Base-by-base conservation (phyloP, 2,888 invertebrate species). In the Drosophila rellima region DNA sequence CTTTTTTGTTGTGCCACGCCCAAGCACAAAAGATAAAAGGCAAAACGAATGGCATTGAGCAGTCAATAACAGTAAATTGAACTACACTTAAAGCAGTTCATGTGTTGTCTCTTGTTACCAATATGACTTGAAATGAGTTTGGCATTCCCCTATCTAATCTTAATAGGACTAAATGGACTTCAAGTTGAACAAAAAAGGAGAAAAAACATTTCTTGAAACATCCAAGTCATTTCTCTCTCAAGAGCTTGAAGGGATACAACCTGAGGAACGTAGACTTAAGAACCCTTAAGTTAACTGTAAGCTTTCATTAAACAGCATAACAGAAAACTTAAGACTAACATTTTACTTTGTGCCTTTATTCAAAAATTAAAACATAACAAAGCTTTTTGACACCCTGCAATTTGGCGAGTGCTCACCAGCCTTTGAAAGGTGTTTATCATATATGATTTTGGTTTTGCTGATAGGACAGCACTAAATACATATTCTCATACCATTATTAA, bases 11-110 rank as follows among this genome's bases (percentile, higher is more conserved):
- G 13, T 39, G 47, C 69, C 77, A 82, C 78, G 70, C 77, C 83
- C 71, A 52, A 39, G 23, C 59, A 61, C 57, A 57, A 54, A 31
- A 70, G 68, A 78, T 84, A 69, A 61, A 74, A 78, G 63, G 55
- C 67, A 65, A 45, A 57, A 47, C 29, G 61, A 69, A 52, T 39
- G 65, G 59, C 64, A 59, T 39, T 61, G 44, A 54, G 54, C 42
- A 65, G 70, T 63, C 62, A 72, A 84, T 83, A 83, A 81, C 71
- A 74, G 60, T 83, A 81, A 74, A 87, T 89, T 78, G 82, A 87
- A 70, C 62, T 67, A 63, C 65, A 80, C 62, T 86, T 66, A 44
- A 70, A 70, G 64, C 70, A 73, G 45, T 55, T 76, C 65, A 69
- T 61, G 67, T 62, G 54, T 11, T 54, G 40, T 54, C 47, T 23